Base-by-base conservation (phyloP, 2,888 invertebrate genomes). In the Diarsia dahlii region DNA sequence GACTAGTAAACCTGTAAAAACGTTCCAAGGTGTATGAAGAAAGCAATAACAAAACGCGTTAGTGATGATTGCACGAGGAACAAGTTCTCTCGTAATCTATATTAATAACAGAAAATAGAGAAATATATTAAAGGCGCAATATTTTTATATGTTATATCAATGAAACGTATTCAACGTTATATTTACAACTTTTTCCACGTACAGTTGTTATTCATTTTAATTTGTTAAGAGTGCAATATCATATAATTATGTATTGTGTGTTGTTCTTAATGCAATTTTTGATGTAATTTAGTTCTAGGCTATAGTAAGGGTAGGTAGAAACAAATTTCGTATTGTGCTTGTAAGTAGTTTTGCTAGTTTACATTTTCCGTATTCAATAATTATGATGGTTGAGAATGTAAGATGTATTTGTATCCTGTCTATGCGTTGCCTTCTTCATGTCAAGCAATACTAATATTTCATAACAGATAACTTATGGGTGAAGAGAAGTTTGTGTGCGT, bases 281-380 rank as follows among this genome's bases (percentile, higher is more conserved):
- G 56, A 63, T 84, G 67, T 81, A 75, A 72, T 75, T 74, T 81
- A 75, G 64, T 62, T 63, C 9, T 79, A 70, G 62, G 20, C 13
- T 78, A n/a, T 78, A 71, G 56, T 48, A 77, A 79, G 64, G 68
- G 65, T 87, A 87, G 87, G 75, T 83, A 84, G 82, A 62, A 86
- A 88, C 84, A 81, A 87, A 88, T 86, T 87, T 82, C 63, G 70
- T 84, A 82, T 78, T 78, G 73, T 84, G 86, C 82, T 86, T 89
- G 23, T 83, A 83, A 54, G 81, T 88, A 88, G 88, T 82, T 79
- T 74, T 85, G 88, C 88, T 88, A 86, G 88, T 75, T 78, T 78
- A 78, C 60, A 20, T 72, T 80, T 79, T 56, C 75, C 63, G 72
- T 62, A 23, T 50, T 52, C n/a, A 60, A 66, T 85, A 63, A 58